Base-by-base conservation (phyloP, 2,113 vertebrate genomes). In the Hipposideros armiger region DNA sequence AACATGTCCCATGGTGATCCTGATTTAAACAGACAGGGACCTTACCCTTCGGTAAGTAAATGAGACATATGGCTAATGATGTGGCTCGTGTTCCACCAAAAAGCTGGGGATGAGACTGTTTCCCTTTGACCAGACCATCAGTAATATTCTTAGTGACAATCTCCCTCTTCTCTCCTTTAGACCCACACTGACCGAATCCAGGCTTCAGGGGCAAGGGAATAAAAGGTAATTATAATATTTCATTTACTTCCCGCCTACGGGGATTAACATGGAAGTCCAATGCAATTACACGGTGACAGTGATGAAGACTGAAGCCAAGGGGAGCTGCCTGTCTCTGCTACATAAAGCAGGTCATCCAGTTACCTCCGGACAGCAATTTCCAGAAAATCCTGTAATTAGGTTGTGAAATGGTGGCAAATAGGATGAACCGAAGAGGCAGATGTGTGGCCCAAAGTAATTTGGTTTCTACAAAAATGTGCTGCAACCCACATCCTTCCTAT, bases 171-270 rank as follows among this genome's bases (percentile, higher is more conserved):
- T 5, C 45, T 96, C 67, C 88, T 70, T 56, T 87, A 66, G 66
- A 42, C 30, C 36, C 11, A 82, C 3, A 4, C 74, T 85, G 90
- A 94, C 92, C 96, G 80, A 96, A 94, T 0, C 2, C 76, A 50
- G 85, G 66, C 84, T 96, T 77, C 32, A 73, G 72, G 93, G 83
- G 91, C 86, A 91, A 28, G 2, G 77, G 60, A 87, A 97, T 95
- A 98, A 98, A 97, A 98, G 97, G 95, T 95, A 98, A 98, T 98
- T 98, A 97, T 96, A 98, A 98, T 98, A 97, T 98, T 98, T 98
- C 91, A 98, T 97, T 98, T 96, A 92, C 69, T 72, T 85, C 78
- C 89, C 6, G 86, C 93, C 97, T 96, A 72, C 22, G 24, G 88
- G 96, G 90, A 97, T 98, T 98, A 98, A 96, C 96, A 93, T 54